Evolutionary conservation across 2,888 invertebrate genomes (phyloP), one percentile per base, ranked within the genome.

Genomic region (Adelognathus sp.): DNA sequence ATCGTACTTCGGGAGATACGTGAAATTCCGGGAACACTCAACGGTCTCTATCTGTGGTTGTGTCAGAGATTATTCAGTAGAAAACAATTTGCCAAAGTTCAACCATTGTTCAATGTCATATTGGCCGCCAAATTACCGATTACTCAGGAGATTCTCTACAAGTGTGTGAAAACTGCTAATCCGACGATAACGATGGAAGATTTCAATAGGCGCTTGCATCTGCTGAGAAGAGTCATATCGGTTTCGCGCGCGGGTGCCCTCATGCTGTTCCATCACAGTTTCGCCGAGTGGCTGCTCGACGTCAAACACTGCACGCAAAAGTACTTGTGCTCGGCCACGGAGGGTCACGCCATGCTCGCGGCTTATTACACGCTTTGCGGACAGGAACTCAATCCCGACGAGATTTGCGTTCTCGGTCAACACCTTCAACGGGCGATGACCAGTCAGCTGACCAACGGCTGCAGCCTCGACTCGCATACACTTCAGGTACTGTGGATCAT

Each of bases 251-350:
- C 93, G 1, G 94, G 95, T 1, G 93, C 93, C 73, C 92, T 96
- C 76, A 93, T 95, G 63, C 93, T 98, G 54, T 98, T 98, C 92
- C 98, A 99, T 92, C 97, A 97, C 90, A 98, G 98, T 78, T 98
- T 98, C 91, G 96, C 98, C 24, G 96, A 97, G 89, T 99, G 99
- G 99, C 92, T 99, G 83, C 92, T 97, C 67, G 99, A 99, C 91
- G 98, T 99, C n/a, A 99, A 99, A 92, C 98, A 99, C 89, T 98
- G 98, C 91, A 99, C 98, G 1, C 96, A 98, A 84, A 96, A 98
- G 85, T 99, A 98, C 92, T 93, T 98, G 81, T 98, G 98, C 91
- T 95, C 96, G 83, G 95, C 96, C 6, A 93, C 95, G 63, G 97
- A 97, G 85, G 98, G 98, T 0, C 98, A 98, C 91, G 96, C 96